Evolutionary conservation across 2,888 invertebrate genomes (phyloP), one percentile per base, ranked within the genome.

Genomic region (Octodonta nipae): DNA sequence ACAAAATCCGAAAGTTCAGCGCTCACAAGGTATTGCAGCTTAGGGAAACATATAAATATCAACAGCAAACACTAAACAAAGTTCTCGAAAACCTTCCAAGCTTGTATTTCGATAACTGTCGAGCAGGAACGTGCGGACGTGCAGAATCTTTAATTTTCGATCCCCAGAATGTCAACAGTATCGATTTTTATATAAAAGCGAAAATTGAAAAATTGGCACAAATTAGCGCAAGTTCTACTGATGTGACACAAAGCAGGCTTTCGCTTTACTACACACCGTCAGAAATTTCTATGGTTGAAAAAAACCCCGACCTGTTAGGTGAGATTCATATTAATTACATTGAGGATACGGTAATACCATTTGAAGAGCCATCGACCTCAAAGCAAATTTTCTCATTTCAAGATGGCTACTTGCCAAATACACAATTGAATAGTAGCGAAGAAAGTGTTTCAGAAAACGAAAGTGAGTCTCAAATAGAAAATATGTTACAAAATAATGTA

Each of bases 1-100:
- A 89, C 63, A 83, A 89, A 62, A 88, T 93, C 43, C 71, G 91
- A 29, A 92, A 92, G 62, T 93, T 92, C 65, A 89, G 91, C 65
- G 80, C 87, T 12, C 87, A 88, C 56, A 91, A 93, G 63, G 77
- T 92, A 36, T 66, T 91, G 27, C 73, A 86, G 31, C 65, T 93
- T 26, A 76, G 91, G 15, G 91, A 92, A 60, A 87, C 89, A 6
- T 92, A 88, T 70, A 92, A 92, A 62, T 85, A 89, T 56, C 92
- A 93, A 61, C 93, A 93, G 60, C 88, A 89, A 62, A 87, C 91
- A 7, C 66, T 93, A 31, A 87, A 89, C 65, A 92, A 92, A 60
- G 83, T 93, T 4, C 64, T 93, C 35, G 93, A 93, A 61, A 91
- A 89, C 60, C 67, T 93, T 49, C 88, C 88, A 24, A 85, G 78